Conservation (phyloP, 2,888 invertebrate genomes). For the Odontomyia ornata region DNA sequence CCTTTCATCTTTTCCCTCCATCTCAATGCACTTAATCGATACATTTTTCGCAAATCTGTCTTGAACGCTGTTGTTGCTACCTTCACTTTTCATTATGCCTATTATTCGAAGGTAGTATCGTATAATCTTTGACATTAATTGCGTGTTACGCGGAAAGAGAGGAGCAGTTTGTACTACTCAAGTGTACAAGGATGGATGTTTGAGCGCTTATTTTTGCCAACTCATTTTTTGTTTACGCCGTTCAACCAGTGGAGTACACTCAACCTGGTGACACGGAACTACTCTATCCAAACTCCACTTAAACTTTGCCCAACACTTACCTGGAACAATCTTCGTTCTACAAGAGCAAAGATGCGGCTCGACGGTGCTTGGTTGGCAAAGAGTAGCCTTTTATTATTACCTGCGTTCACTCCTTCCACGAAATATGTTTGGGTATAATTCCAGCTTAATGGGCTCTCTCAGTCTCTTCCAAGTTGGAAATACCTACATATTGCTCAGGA, state of each 20-base stretch:
- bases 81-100: neutral
- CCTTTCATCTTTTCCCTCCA: neutral
- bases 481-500: neutral
- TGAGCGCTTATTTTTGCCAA: neutral
- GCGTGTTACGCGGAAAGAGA: constrained; percentile 16
- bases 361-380: neutral
- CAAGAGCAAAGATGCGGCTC: neutral
- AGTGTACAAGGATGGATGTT: neutral
- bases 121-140: constrained; percentile 29
- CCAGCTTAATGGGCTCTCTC: neutral
- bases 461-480: neutral
- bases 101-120: neutral
- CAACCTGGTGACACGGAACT: too few relatives aligned
- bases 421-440: too few relatives aligned
- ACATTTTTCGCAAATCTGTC: neutral
- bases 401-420: neutral
- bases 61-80: neutral
- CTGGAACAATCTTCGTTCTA: neutral
- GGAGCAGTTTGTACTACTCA: neutral
- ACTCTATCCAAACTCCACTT: neutral
- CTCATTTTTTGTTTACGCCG: neutral
- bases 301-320: neutral
- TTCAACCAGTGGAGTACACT: neutral
- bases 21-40: neutral
- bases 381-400: neutral